These are phyloP conservation scores for Motacilla tschutschensis DNA, from an alignment of 2,113 vertebrate species.

Conservation along the genomic window DNA sequence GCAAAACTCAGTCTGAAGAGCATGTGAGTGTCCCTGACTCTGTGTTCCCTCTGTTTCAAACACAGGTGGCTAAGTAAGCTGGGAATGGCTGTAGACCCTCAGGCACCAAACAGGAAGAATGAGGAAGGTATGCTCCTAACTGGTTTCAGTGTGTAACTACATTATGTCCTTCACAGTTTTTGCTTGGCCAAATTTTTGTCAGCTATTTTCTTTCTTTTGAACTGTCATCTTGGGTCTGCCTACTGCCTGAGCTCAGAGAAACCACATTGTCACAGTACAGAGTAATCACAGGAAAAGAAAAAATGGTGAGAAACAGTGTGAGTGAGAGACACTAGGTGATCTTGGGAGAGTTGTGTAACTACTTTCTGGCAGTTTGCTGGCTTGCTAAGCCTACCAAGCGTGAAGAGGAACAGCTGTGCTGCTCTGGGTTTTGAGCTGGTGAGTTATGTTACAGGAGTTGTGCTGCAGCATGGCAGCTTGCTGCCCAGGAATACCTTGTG, in stretches of 20 bases:
- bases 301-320: not conserved
- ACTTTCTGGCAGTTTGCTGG: not conserved
- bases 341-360: not conserved
- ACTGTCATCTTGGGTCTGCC: not conserved
- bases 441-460: not conserved
- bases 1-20: not conserved
- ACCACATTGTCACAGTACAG: not conserved
- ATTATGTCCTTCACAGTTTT: not conserved
- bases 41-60: slow-evolving; percentile 28
- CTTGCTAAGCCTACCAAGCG: not conserved
- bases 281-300: not conserved
- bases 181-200: not conserved
- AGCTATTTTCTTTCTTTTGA: not conserved
- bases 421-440: not conserved
- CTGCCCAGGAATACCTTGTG: not conserved
- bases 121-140: slow-evolving; percentile 70
- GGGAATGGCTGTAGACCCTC: slow-evolving; percentile 85
- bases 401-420: not conserved
- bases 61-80: slow-evolving; percentile 94
- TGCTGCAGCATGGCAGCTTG: not conserved
- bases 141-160: not conserved
- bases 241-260: not conserved
- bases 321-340: not conserved
- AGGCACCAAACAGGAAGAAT: slow-evolving; percentile 64
- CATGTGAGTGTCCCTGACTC: not conserved